Percentiles rank a stretch among this genome's conserved stretches.
Conservation (phyloP, 1,140 invertebrate genomes). For the Acyrthosiphon pisum region DNA sequence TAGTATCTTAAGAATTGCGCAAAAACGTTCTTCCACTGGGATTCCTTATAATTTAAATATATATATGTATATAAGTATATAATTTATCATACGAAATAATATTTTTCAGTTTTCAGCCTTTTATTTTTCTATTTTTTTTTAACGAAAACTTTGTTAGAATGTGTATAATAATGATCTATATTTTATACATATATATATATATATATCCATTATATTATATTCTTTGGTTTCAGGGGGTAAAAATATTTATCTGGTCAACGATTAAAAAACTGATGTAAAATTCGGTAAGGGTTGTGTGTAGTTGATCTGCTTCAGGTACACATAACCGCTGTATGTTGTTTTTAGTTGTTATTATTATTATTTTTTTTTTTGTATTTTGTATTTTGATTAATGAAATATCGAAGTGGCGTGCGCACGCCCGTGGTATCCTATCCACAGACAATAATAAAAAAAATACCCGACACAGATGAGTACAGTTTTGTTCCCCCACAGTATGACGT, state of each 20-base stretch:
- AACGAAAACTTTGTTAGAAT: neutral
- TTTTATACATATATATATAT: too few relatives aligned
- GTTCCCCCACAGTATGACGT: neutral
- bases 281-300: neutral
- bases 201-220: neutral
- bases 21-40: neutral
- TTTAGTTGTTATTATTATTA: neutral
- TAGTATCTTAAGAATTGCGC: neutral
- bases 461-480: neutral
- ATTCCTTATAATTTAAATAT: neutral
- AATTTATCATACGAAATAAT: neutral
- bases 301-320: neutral
- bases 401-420: neutral
- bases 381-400: conserved; percentile 8
- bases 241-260: neutral
- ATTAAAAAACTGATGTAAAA: neutral
- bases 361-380: neutral
- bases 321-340: neutral
- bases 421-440: neutral
- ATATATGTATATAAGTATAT: neutral
- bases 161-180: neutral
- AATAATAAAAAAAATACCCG: neutral
- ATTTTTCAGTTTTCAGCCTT: neutral
- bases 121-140: neutral
- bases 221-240: neutral